Evolutionary conservation across 2,113 vertebrate species (phyloP).

Genomic region (Alaudala cheleensis): DNA sequence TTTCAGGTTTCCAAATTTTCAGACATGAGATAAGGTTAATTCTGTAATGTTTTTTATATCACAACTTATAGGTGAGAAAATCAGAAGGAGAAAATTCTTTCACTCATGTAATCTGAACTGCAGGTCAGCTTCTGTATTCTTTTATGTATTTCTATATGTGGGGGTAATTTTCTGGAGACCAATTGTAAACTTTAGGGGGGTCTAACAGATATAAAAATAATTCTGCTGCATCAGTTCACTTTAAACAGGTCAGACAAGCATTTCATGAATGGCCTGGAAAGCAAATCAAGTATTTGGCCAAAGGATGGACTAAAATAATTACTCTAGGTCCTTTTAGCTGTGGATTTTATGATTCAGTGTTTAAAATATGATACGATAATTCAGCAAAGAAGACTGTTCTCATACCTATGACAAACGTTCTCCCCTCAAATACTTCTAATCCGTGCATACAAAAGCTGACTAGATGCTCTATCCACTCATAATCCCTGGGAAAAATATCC

Average conservation of each 20-base stretch:
- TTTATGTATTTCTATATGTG: slow-evolving; percentile 73
- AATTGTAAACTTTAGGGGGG: background rate
- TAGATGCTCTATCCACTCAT: slow-evolving; percentile 40
- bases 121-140: slow-evolving; percentile 75
- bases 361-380: background rate
- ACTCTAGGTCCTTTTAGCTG: background rate
- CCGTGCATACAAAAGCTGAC: slow-evolving; percentile 11
- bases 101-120: slow-evolving; percentile 74
- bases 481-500: slow-evolving; percentile 16
- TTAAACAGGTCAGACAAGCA: background rate
- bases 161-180: slow-evolving; percentile 58
- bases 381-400: slow-evolving; percentile 27
- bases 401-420: background rate
- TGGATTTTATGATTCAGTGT: background rate
- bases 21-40: slow-evolving; percentile 48
- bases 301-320: background rate
- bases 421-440: background rate
- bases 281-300: fast-evolving
- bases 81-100: slow-evolving; percentile 80
- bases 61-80: slow-evolving; percentile 74
- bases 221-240: background rate
- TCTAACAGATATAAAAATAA: slow-evolving; percentile 18
- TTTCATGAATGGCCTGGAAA: background rate
- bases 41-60: slow-evolving; percentile 50
- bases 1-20: slow-evolving; percentile 19